Base-by-base conservation (phyloP, 2,888 invertebrate genomes). In the Didymodactylos carnosus region DNA sequence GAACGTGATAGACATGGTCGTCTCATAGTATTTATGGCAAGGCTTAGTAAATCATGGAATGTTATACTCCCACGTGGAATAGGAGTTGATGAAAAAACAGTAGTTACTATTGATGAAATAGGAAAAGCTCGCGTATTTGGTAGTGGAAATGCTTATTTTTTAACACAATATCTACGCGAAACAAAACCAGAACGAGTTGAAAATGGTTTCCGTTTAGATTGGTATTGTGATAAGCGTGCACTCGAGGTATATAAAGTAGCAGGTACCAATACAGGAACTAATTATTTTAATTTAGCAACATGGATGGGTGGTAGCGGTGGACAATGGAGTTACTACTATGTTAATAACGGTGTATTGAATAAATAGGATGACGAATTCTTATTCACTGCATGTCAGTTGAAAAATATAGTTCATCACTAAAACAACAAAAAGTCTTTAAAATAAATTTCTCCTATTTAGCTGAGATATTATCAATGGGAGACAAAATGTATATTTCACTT, bases 11-110 rank as follows among this genome's bases (percentile, higher is more conserved):
- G 73, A 7, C 70, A 53, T 27, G 73, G 73, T 23, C 69, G 73
- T 39, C 73, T 70, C 49, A 43, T 43, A n/a, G 51, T 70, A n/a
- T 73, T 73, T 62, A 70, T 73, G 39, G 70, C 73, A 25, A 46
- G 73, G 39, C 27, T 73, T 19, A 39, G 13, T 11, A 53, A 62
- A n/a, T n/a, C 29, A 35, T n/a, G n/a, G n/a, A n/a, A n/a, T n/a
- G 41, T 70, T 23, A 40, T 40, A 29, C 16, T 73, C 19, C 70
- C 46, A 25, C 49, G 71, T 40, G 73, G 73, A 13, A 73, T 73
- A 23, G 73, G 73, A 27, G 46, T 73, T 41, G 73, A 73, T 43
- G 73, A 73, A 19, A 14, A 29, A 23, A 39, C 73, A 35, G 73
- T 43, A n/a, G 71, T 73, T 25, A 70, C 70, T 8, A 71, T 73